Evolutionary conservation across 2,797 vertebrate species (phyloP).

Genomic region (Chaunax sp.): DNA sequence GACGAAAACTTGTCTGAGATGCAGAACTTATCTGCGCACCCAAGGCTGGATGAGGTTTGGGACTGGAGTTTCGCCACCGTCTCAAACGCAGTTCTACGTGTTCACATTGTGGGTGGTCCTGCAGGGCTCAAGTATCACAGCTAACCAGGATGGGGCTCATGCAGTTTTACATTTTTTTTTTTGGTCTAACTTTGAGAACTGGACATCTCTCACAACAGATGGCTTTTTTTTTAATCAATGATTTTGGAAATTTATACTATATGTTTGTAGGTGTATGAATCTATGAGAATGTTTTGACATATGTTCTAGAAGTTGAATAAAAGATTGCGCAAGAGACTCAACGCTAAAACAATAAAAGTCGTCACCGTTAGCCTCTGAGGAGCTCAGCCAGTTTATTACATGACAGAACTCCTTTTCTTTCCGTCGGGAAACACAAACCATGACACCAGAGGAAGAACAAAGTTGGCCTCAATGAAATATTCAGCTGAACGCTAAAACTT

Average conservation of each 20-base stretch:
- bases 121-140: neutral
- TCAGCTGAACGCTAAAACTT: conserved; percentile 17
- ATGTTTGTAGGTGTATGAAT: neutral
- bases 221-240: no score
- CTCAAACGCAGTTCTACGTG: no score
- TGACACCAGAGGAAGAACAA: conserved; percentile 13
- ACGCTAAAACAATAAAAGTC: no score
- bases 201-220: neutral
- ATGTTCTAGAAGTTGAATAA: no score
- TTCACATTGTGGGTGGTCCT: neutral
- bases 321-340: neutral
- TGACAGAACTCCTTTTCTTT: neutral
- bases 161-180: neutral
- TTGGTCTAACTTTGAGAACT: neutral
- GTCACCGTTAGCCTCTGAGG: neutral
- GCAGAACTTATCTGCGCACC: neutral
- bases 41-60: neutral
- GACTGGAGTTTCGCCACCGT: neutral
- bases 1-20: neutral
- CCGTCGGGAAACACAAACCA: neutral
- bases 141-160: neutral
- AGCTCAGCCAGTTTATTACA: neutral
- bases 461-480: conserved; percentile 41
- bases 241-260: no score
- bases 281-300: no score